Conservation (phyloP, 2,888 invertebrate genomes). For the Gastrophysa polygoni region DNA sequence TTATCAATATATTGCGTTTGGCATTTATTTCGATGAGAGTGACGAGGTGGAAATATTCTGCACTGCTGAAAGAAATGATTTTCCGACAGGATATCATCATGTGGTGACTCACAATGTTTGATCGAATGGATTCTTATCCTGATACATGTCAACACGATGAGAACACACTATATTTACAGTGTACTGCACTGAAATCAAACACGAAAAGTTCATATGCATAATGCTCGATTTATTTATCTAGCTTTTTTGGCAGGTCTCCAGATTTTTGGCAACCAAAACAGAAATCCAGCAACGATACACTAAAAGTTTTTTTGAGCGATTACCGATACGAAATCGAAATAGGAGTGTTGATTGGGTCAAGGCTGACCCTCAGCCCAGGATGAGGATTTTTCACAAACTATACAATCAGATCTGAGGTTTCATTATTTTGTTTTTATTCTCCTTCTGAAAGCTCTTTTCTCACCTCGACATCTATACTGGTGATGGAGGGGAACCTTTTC, state of each 20-base stretch:
- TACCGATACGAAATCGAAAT: background rate
- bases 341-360: background rate
- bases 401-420: no score
- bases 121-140: no score
- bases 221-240: background rate
- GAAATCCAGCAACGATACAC: background rate
- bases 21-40: no score
- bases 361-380: no score
- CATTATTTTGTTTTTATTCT: no score
- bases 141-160: no score
- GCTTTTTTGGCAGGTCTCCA: background rate
- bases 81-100: no score
- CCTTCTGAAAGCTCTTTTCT: slow-evolving; percentile 23
- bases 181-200: background rate
- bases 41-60: no score
- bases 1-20: no score
- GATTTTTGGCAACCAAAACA: slow-evolving; percentile 3
- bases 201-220: background rate
- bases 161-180: background rate
- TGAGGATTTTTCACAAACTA: no score
- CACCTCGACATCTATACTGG: slow-evolving; percentile 62
- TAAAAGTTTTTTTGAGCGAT: background rate
- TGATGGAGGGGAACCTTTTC: slow-evolving; percentile 62
- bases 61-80: no score
- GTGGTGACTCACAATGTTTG: no score